A percentile compares a stretch with the other conserved stretches of the same genome.
These are phyloP conservation scores for Spilogale gracilis DNA, from an alignment of 2,113 vertebrate genomes.

Conservation along the genomic window DNA sequence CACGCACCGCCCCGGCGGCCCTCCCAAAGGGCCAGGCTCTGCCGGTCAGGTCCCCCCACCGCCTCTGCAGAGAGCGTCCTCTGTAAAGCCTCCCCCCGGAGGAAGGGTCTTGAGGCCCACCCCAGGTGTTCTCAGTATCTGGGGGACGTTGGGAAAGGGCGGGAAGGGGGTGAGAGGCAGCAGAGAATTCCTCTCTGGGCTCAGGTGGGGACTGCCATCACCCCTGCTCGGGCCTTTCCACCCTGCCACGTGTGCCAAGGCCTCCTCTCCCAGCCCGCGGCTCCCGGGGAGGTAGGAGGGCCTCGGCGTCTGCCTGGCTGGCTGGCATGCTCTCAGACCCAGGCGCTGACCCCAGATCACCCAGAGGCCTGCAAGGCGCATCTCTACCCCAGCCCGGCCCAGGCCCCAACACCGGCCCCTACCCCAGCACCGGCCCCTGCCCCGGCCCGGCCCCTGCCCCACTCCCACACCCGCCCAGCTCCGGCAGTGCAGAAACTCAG, in stretches of 20 bases:
- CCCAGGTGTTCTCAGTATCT: background rate
- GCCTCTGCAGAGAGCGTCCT: background rate
- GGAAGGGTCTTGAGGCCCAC: rapidly evolving
- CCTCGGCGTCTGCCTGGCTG: background rate
- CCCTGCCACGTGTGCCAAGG: background rate
- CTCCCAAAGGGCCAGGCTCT: too few relatives aligned
- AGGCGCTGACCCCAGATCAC: background rate
- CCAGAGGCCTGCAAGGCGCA: background rate
- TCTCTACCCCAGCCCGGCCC: background rate
- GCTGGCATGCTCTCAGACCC: background rate
- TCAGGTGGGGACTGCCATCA: too few relatives aligned
- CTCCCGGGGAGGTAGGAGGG: background rate
- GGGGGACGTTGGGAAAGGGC: too few relatives aligned
- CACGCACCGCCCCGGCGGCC: background rate
- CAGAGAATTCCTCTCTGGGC: background rate
- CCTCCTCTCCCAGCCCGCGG: background rate
- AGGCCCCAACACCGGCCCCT: background rate
- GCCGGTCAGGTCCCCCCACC: rapidly evolving
- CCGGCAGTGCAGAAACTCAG: rapidly evolving
- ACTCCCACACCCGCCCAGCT: background rate
- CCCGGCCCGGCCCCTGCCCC: too few relatives aligned
- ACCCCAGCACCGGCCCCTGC: background rate
- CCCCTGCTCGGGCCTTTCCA: background rate
- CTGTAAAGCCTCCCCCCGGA: background rate
- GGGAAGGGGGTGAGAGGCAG: background rate